A percentile compares a stretch with the other conserved stretches of the same genome.
These are phyloP conservation scores for Alosa alosa DNA, from an alignment of 2,113 vertebrate genomes.

Conservation along the genomic window DNA sequence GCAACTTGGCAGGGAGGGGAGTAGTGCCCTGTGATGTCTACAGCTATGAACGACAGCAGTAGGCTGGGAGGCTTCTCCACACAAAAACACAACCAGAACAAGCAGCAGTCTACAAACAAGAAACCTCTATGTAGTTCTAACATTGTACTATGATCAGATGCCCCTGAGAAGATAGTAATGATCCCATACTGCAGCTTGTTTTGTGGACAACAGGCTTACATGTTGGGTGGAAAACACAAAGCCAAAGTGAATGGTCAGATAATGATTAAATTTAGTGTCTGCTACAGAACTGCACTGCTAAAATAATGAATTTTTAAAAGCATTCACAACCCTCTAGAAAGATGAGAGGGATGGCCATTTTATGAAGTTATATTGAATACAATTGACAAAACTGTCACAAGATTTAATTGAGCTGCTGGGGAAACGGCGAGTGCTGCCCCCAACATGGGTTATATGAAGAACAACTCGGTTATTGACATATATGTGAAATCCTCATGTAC, in stretches of 20 bases:
- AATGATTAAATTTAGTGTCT: background rate
- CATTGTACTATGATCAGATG: background rate
- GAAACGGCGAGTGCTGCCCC: background rate
- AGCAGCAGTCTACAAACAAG: background rate
- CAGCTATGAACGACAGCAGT: background rate
- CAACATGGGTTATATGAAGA: background rate
- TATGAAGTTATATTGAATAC: background rate
- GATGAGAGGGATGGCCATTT: background rate
- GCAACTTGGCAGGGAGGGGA: background rate
- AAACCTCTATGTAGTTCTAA: background rate
- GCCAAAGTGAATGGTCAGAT: background rate
- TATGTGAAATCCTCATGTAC: background rate
- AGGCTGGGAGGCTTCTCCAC: background rate
- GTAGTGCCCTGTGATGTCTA: background rate
- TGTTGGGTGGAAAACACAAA: background rate
- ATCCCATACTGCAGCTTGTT: background rate
- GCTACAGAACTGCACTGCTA: background rate
- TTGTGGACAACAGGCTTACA: background rate
- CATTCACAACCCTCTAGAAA: background rate
- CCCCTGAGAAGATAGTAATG: background rate
- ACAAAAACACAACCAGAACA: background rate
- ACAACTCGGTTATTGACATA: background rate
- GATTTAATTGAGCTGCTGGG: background rate
- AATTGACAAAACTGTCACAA: background rate
- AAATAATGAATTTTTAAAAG: background rate